A percentile compares a stretch with the other conserved stretches of the same genome.
These are phyloP conservation scores for Nanger granti DNA, from an alignment of 2,113 vertebrate genomes.

Conservation along the genomic window DNA sequence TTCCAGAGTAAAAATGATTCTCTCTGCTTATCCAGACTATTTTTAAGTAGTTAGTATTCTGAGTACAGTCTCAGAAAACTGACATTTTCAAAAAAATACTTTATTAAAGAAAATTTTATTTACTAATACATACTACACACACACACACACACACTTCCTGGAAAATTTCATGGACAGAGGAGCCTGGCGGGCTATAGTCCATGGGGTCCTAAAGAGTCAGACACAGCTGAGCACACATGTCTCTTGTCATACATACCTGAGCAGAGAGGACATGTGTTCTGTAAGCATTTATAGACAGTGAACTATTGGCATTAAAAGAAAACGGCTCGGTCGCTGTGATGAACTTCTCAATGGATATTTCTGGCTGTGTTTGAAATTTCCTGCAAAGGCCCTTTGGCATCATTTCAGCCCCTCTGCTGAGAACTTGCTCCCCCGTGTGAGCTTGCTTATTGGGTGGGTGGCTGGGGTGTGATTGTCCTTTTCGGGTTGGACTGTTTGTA, in stretches of 20 bases:
- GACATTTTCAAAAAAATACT: neutral
- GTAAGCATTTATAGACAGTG: neutral
- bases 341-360: neutral
- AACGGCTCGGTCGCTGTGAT: neutral
- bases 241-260: neutral
- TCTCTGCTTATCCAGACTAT: neutral
- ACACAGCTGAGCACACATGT: neutral
- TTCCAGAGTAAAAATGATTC: neutral
- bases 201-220: neutral
- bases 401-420: neutral
- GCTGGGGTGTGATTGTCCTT: neutral
- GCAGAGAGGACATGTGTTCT: neutral
- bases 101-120: neutral
- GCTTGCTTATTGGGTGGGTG: neutral
- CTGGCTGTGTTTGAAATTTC: neutral
- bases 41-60: neutral
- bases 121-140: neutral
- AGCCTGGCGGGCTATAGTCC: neutral
- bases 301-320: neutral
- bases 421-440: neutral
- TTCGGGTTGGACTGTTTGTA: neutral
- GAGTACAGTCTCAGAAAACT: neutral
- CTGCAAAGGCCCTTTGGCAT: no score
- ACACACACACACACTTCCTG: neutral
- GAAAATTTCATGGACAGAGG: neutral